Evolutionary conservation across 2,888 invertebrate genomes (phyloP), one percentile per base, ranked within the genome.

Genomic region (Ypsolopha scabrella): DNA sequence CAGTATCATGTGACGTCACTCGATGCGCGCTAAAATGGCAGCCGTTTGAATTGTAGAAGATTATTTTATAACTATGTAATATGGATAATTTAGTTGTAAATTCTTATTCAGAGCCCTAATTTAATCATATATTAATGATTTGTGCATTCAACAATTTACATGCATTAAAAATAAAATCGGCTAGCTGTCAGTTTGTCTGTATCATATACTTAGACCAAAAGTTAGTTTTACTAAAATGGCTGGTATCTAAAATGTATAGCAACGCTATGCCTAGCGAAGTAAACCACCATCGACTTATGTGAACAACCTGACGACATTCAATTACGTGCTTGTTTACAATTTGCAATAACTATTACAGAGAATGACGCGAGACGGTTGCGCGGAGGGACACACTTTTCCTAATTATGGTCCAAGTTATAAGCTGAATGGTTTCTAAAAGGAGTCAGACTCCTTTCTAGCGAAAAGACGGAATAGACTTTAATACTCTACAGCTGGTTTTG

Each of bases 241-340:
- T 41, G 4, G n/a, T n/a, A n/a, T n/a, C n/a, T n/a, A 13, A 41
- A 41, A 41, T 41, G 41, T 14, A 14, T 11, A 13, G 41, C 41
- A 11, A n/a, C 41, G 3, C 41, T n/a, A 11, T 7, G 9, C 41
- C n/a, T n/a, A n/a, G n/a, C n/a, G n/a, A n/a, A n/a, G n/a, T 4
- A 24, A 24, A 24, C 24, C 24, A 24, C 24, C 24, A 24, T 24
- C 24, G 4, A 24, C 24, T 24, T 4, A 24, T 35, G 14, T n/a
- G n/a, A n/a, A 43, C n/a, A 14, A 14, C 43, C 13, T 8, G 13
- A 24, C 11, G 13, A 13, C 13, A 55, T 54, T 56, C 55, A 56
- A 58, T 58, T 58, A 58, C 51, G 24, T 47, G 37, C 33, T 38
- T 45, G 48, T 51, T 53, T 53, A 58, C 53, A 54, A 46, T 51